Evolutionary conservation across 2,888 invertebrate species (phyloP).

Genomic region (Orthonevra nobilis): DNA sequence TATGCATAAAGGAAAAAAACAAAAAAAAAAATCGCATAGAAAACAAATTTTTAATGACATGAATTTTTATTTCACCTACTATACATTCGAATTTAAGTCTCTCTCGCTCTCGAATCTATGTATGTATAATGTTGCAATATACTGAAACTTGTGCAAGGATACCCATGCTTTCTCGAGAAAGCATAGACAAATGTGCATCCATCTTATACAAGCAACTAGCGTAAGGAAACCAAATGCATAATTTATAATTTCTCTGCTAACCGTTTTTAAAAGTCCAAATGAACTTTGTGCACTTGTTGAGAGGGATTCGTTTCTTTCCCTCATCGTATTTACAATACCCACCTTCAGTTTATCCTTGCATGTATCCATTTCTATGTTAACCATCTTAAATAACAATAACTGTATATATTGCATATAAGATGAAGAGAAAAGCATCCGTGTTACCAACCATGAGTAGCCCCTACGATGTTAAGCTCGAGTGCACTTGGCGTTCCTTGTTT

Average conservation of each 20-base stretch:
- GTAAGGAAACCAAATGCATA: constrained; percentile 52
- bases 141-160: constrained; percentile 59
- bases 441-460: constrained; percentile 47
- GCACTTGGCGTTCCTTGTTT: constrained; percentile 56
- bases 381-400: constrained; percentile 61
- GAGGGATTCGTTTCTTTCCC: not conserved
- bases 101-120: constrained; percentile 59
- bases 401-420: constrained; percentile 3
- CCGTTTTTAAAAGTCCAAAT: constrained; percentile 10
- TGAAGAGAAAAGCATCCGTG: constrained; percentile 26
- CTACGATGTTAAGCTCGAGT: constrained; percentile 65
- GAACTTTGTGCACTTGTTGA: constrained; percentile 57
- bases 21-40: too few relatives aligned
- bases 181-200: constrained; percentile 61
- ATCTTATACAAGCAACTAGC: constrained; percentile 39
- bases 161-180: constrained; percentile 29
- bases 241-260: constrained; percentile 46
- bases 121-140: constrained; percentile 12
- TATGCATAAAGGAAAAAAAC: constrained; percentile 40
- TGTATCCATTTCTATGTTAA: constrained; percentile 34
- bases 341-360: constrained; percentile 16
- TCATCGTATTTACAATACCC: not conserved
- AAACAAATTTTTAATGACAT: constrained; percentile 70
- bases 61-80: constrained; percentile 70
- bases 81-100: constrained; percentile 69